Conservation (phyloP, 2,888 invertebrate species). For the Germaria angustata region DNA sequence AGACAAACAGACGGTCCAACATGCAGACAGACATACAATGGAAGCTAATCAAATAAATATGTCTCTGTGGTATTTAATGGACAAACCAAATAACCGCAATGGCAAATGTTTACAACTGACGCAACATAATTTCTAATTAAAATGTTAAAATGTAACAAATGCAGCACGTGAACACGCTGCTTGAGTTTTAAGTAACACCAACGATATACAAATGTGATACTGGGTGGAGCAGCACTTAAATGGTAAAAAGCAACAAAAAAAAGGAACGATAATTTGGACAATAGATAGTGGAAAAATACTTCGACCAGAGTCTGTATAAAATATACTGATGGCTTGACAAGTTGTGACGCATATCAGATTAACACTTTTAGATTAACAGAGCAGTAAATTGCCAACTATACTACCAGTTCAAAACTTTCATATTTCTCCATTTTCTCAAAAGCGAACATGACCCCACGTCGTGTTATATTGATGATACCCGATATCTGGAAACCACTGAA, state of each 20-base stretch:
- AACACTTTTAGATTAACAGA: too few relatives aligned
- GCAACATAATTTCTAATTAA: conserved; percentile 68
- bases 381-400: too few relatives aligned
- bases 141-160: conserved; percentile 64
- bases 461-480: too few relatives aligned
- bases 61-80: conserved; percentile 67
- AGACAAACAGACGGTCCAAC: too few relatives aligned
- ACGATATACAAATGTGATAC: neutral
- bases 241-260: conserved; percentile 1
- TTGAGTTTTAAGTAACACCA: neutral
- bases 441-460: too few relatives aligned
- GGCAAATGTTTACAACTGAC: conserved; percentile 67
- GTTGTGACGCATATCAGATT: too few relatives aligned
- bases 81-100: conserved; percentile 66
- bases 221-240: too few relatives aligned
- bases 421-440: too few relatives aligned
- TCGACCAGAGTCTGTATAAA: neutral
- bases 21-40: neutral
- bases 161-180: conserved; percentile 50
- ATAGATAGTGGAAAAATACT: neutral
- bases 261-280: neutral
- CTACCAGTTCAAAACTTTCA: too few relatives aligned
- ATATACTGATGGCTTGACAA: too few relatives aligned
- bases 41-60: conserved; percentile 67
- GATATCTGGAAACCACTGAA: too few relatives aligned